Base-by-base conservation (phyloP, 2,888 invertebrate species). In the Helleia helle region DNA sequence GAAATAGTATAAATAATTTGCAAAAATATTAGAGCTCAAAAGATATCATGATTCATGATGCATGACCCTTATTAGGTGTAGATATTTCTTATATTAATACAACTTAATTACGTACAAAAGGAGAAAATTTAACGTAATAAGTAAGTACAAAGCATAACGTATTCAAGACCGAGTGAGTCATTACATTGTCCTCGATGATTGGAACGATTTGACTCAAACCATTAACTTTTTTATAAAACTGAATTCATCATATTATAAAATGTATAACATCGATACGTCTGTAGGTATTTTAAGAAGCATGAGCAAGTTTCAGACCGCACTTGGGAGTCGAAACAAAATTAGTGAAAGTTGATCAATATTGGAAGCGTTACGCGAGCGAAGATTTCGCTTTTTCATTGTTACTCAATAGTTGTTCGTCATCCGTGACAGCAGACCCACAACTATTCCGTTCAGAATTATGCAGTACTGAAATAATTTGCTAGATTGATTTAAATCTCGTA, bases 341-440 rank as follows among this genome's bases (percentile, higher is more conserved):
- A 66, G 79, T 73, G 80, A 80, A 80, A 80, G 81, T 74, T 71
- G 55, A 66, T 68, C 59, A 64, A 63, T 57, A 72, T 69, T 68
- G 71, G 67, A 63, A 70, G 59, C 64, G 71, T 62, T 68, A 66
- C 64, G 69, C 65, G 57, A 67, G 57, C 65, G 68, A 77, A 77
- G 76, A 76, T 79, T 79, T 77, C 74, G 72, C 71, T 75, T 76
- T 77, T 77, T 77, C 71, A 74, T 73, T 65, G 65, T 80, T 80
- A 75, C 77, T 70, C 73, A 79, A 80, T 67, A 71, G 62, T 62
- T 71, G 73, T 74, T 71, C 71, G 76, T 75, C 76, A 77, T 73
- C 66, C 51, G 46, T 50, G 38, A 40, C 42, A 26, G 40, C 24
- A 26, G 40, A 31, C 31, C 17, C 25, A 34, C 5, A 11, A 11